phyloP scores from a whole-genome alignment of 2,888 invertebrate species.

The Schizotus pectinicornis region DNA sequence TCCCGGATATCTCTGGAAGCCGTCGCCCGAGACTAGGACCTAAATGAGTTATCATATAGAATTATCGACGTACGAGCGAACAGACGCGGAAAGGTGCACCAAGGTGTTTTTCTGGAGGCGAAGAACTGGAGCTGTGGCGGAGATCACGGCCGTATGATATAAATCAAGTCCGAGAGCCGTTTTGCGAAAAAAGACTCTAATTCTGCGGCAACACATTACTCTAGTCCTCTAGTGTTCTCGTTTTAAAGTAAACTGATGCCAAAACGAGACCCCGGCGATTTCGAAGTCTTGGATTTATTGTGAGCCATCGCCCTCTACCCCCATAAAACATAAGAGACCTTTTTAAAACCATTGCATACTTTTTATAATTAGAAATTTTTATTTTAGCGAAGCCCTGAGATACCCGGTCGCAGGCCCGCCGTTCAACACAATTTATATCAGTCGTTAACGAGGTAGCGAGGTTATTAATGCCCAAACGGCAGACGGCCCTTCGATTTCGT shows the following conservation, averaged over 20 bases:
- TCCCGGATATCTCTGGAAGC: conserved; percentile 16
- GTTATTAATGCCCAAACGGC: conserved; percentile 30
- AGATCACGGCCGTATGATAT: background rate
- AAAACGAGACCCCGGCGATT: conserved; percentile 24
- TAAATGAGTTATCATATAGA: conserved; percentile 28
- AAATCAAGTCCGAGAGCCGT: conserved; percentile 8
- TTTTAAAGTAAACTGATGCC: conserved; percentile 27
- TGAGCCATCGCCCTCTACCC: background rate
- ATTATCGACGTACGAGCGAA: conserved; percentile 18
- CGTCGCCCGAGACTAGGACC: conserved; percentile 22
- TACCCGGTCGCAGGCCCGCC: conserved; percentile 19
- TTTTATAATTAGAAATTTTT: background rate
- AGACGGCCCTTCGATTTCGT: conserved; percentile 28
- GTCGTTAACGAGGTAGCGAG: conserved; percentile 23
- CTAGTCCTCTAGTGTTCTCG: conserved; percentile 19
- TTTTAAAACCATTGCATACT: conserved; percentile 4
- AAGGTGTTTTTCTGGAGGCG: background rate
- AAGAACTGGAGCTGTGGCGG: background rate
- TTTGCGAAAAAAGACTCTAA: conserved; percentile 16
- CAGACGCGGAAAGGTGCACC: background rate
- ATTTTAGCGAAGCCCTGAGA: conserved; percentile 9
- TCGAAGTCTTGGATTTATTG: conserved; percentile 5
- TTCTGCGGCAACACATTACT: conserved; percentile 26
- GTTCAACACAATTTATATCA: conserved; percentile 27
- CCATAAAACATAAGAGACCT: conserved; percentile 3